A percentile compares a stretch with the other conserved stretches of the same genome.
Evolutionary conservation across 2,113 vertebrate genomes (phyloP).

Genomic region (Peucedramus taeniatus): DNA sequence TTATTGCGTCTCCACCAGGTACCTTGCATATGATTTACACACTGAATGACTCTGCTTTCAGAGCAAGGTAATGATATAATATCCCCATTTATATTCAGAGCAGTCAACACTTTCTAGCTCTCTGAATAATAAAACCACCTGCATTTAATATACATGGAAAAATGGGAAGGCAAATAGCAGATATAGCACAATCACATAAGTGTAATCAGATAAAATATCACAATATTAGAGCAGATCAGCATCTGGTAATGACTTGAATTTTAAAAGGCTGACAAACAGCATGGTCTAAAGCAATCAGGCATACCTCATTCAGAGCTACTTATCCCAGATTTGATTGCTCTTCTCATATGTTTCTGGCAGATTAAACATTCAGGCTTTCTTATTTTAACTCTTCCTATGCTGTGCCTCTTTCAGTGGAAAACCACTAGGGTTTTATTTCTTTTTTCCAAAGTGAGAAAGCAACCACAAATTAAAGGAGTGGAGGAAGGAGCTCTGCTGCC

Average conservation of each 20-base stretch:
- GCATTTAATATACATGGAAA: constrained; percentile 88
- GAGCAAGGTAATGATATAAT: constrained; percentile 89
- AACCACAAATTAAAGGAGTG: not conserved
- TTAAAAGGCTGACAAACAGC: constrained; percentile 82
- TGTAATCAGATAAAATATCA: constrained; percentile 90
- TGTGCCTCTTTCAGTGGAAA: constrained; percentile 24
- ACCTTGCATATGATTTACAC: constrained; percentile 77
- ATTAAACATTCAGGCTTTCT: constrained; percentile 71
- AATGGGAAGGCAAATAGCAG: constrained; percentile 83
- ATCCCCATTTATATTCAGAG: constrained; percentile 88
- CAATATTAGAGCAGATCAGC: constrained; percentile 86
- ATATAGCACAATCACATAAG: constrained; percentile 84
- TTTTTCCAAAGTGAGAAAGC: not conserved
- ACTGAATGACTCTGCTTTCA: constrained; percentile 79
- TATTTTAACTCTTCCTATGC: constrained; percentile 72
- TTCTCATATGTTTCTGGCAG: constrained; percentile 71
- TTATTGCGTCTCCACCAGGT: constrained; percentile 81
- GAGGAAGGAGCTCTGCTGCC: not conserved
- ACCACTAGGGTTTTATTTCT: not conserved
- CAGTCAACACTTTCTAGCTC: constrained; percentile 74
- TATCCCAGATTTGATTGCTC: constrained; percentile 74
- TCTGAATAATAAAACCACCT: constrained; percentile 87
- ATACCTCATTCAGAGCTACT: constrained; percentile 70
- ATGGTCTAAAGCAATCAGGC: constrained; percentile 75
- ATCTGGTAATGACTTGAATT: constrained; percentile 80